Percentiles rank a stretch among this genome's conserved stretches.
phyloP scores from a whole-genome alignment of 2,113 vertebrate genomes.

The Prionailurus viverrinus region DNA sequence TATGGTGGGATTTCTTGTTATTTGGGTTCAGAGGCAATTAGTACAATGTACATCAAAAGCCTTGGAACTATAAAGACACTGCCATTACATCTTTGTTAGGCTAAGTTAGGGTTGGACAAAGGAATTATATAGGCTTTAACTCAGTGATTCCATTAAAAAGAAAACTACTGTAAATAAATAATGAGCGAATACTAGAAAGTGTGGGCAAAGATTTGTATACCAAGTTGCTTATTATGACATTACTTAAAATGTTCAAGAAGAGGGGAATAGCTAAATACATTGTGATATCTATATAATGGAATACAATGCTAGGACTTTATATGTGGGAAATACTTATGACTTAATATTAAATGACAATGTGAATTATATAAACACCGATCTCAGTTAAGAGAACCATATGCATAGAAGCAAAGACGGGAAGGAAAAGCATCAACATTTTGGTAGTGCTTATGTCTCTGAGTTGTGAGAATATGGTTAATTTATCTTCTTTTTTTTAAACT shows the following conservation, averaged over 20 bases:
- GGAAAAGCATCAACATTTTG: not conserved
- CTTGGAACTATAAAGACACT: not conserved
- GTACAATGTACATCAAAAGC: not conserved
- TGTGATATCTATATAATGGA: not conserved
- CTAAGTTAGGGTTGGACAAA: not conserved
- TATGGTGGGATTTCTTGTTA: too few species aligned
- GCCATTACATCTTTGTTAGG: not conserved
- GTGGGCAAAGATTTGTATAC: not conserved
- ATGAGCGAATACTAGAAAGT: not conserved
- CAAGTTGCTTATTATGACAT: not conserved
- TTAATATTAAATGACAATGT: not conserved
- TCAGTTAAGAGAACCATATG: not conserved
- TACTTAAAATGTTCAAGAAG: not conserved
- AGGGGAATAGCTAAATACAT: not conserved
- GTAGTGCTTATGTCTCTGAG: not conserved
- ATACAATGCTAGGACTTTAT: not conserved
- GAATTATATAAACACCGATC: not conserved
- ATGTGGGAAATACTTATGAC: not conserved
- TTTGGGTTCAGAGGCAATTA: not conserved
- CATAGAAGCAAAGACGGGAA: not conserved
- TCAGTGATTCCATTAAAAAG: not conserved
- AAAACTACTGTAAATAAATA: not conserved
- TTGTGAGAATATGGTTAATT: not conserved
- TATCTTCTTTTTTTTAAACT: not conserved
- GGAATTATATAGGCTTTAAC: not conserved